Conservation (phyloP, 2,888 invertebrate genomes). For the Euphydryas editha region DNA sequence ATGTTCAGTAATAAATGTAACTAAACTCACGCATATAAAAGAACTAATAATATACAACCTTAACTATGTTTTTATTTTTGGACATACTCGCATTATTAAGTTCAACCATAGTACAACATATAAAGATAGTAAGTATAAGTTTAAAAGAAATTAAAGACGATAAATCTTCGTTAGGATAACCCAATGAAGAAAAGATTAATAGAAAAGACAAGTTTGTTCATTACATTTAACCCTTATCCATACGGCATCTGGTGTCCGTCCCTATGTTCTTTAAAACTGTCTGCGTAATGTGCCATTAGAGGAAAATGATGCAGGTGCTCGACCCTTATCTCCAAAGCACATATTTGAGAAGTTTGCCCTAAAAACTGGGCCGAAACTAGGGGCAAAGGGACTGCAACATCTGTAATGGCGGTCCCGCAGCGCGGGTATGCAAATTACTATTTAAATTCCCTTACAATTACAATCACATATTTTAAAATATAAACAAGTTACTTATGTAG, state of each 20-base stretch:
- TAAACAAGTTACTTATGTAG: conserved; percentile 39
- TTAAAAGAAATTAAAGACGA: not conserved
- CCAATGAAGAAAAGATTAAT: conserved; percentile 41
- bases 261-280: conserved; percentile 54
- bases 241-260: conserved; percentile 53
- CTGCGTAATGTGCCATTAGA: conserved; percentile 76
- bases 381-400: conserved; percentile 55
- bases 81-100: no score
- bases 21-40: no score
- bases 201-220: conserved; percentile 50
- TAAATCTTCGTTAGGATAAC: not conserved
- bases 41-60: no score
- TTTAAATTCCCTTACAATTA: conserved; percentile 47
- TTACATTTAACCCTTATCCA: conserved; percentile 53
- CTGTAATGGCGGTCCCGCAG: conserved; percentile 50
- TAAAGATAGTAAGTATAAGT: not conserved
- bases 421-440: conserved; percentile 55
- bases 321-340: conserved; percentile 71
- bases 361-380: conserved; percentile 58
- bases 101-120: no score
- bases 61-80: no score
- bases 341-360: conserved; percentile 70
- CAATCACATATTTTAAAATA: conserved; percentile 40
- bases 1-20: no score
- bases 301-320: conserved; percentile 66